These are phyloP conservation scores for Drosophila bocki DNA, from an alignment of 1,140 invertebrate species.

Conservation along the genomic window DNA sequence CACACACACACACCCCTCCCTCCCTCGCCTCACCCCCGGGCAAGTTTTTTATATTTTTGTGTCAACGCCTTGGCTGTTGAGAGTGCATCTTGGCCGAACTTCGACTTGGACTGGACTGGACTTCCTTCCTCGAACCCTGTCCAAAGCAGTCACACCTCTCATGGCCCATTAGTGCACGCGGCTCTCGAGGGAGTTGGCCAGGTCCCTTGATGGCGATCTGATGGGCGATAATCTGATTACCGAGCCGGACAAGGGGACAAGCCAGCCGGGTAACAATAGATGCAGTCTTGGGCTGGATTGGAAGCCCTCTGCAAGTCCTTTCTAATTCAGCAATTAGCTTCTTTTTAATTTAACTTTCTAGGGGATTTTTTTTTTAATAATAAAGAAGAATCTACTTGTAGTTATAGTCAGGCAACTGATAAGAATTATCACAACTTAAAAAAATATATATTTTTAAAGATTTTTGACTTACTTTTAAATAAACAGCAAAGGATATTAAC, in stretches of 20 bases:
- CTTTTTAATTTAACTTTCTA: not conserved
- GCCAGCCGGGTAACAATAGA: not conserved
- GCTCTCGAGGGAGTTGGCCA: not conserved
- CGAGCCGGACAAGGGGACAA: not conserved
- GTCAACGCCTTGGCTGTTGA: conserved; percentile 16
- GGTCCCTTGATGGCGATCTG: conserved; percentile 7
- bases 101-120: conserved; percentile 5
- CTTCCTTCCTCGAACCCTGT: not conserved
- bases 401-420: not conserved
- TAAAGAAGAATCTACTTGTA: not conserved
- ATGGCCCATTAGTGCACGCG: conserved; percentile 26
- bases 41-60: conserved; percentile 14
- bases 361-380: not conserved
- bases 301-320: conserved; percentile 2
- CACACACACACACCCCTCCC: not conserved
- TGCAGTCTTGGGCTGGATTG: not conserved
- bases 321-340: conserved; percentile 12
- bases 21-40: too few species aligned
- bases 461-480: not conserved
- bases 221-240: conserved; percentile 37
- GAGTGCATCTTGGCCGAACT: conserved; percentile 14
- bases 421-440: not conserved
- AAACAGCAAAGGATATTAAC: too few species aligned
- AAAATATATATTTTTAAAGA: not conserved
- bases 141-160: conserved; percentile 15